Percentiles rank a stretch among this genome's conserved stretches.
Conservation (phyloP, 1,140 invertebrate species). For the Proctacanthus coquilletti region DNA sequence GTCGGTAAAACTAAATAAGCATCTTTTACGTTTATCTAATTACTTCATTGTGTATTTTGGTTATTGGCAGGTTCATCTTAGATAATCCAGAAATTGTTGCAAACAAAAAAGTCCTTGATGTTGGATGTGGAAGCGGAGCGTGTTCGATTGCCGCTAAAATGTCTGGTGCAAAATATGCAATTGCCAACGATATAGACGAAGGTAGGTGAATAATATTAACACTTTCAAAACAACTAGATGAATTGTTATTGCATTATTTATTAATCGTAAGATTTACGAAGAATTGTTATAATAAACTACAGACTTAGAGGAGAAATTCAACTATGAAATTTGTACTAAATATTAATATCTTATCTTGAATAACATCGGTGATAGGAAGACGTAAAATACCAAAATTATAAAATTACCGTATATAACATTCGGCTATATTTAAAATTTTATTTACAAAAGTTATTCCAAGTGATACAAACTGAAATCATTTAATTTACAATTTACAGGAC, state of each 20-base stretch:
- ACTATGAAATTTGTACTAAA: too few relatives aligned
- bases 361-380: too few relatives aligned
- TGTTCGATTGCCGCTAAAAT: constrained; percentile 29
- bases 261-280: too few relatives aligned
- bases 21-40: not conserved
- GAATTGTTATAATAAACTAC: too few relatives aligned
- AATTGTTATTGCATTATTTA: not conserved
- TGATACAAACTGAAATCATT: too few relatives aligned
- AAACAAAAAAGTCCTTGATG: constrained; percentile 22
- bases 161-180: constrained; percentile 15
- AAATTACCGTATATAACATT: too few relatives aligned
- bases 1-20: constrained; percentile 8
- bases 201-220: constrained; percentile 6
- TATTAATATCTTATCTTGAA: too few relatives aligned
- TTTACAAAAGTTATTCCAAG: too few relatives aligned
- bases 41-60: not conserved
- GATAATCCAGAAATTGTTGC: constrained; percentile 26
- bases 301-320: too few relatives aligned
- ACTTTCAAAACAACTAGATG: not conserved
- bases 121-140: constrained; percentile 32
- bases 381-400: too few relatives aligned
- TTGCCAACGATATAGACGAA: constrained; percentile 33
- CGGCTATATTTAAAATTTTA: too few relatives aligned
- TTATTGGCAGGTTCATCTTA: constrained; percentile 32
- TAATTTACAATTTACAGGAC: too few relatives aligned